A percentile compares a stretch with the other conserved stretches of the same genome.
phyloP scores from a whole-genome alignment of 1,140 invertebrate genomes.

The Drosophila littoralis region DNA sequence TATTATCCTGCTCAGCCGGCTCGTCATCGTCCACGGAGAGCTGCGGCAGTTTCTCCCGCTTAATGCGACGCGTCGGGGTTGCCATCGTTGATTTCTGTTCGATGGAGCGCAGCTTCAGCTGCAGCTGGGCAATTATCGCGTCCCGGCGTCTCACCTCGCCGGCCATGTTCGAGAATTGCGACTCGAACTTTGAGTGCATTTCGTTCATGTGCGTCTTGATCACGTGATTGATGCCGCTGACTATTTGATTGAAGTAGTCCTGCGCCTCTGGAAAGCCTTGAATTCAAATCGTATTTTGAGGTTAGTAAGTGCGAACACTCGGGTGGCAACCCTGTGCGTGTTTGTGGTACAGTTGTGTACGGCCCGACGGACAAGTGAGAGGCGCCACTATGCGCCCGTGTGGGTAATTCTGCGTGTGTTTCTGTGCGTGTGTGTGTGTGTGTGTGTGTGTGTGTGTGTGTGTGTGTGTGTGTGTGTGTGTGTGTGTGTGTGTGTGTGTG shows the following conservation, averaged over 20 bases:
- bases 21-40: slow-evolving; percentile 71
- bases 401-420: not conserved
- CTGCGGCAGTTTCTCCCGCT: slow-evolving; percentile 62
- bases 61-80: slow-evolving; percentile 39
- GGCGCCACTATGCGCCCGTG: slow-evolving; percentile 13
- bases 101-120: slow-evolving; percentile 84
- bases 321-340: slow-evolving; percentile 12
- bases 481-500: slow-evolving; percentile 9
- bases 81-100: slow-evolving; percentile 53
- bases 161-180: slow-evolving; percentile 89
- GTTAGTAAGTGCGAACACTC: slow-evolving; percentile 3
- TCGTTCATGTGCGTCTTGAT: slow-evolving; percentile 89
- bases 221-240: slow-evolving; percentile 90
- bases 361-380: slow-evolving; percentile 1
- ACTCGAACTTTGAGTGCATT: slow-evolving; percentile 88
- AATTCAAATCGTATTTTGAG: slow-evolving; percentile 31
- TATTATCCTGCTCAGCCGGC: slow-evolving; percentile 81
- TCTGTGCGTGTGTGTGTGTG: not conserved
- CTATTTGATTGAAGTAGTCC: slow-evolving; percentile 90
- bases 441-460: slow-evolving; percentile 5
- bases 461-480: not conserved
- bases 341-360: slow-evolving; percentile 33
- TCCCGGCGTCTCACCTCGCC: slow-evolving; percentile 90
- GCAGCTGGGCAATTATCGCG: slow-evolving; percentile 91
- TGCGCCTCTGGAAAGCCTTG: slow-evolving; percentile 86